These are phyloP conservation scores for Agrotis clavis DNA, from an alignment of 2,888 invertebrate genomes.

Conservation along the genomic window DNA sequence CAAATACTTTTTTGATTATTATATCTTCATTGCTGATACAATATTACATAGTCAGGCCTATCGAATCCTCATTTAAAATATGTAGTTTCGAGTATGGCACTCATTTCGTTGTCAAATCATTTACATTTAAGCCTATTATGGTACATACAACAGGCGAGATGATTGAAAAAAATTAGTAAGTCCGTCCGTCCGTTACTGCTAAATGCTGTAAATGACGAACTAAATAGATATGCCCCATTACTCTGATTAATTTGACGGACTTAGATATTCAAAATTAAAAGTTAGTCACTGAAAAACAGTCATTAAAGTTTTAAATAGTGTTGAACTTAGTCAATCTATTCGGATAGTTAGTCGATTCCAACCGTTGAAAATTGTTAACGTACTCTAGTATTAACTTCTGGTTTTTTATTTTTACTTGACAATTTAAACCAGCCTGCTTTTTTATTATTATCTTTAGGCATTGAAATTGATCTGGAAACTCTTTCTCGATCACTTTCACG, in stretches of 20 bases:
- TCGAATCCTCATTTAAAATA: too few relatives aligned
- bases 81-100: slow-evolving; percentile 57
- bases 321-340: slow-evolving; percentile 5
- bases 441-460: slow-evolving; percentile 94
- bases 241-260: background rate
- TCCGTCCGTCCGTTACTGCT: too few relatives aligned
- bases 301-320: background rate
- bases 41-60: background rate
- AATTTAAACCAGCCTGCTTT: slow-evolving; percentile 94
- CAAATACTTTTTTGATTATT: background rate
- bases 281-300: slow-evolving; percentile 14
- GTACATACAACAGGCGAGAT: too few relatives aligned
- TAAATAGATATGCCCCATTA: too few relatives aligned
- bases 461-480: slow-evolving; percentile 93
- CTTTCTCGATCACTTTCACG: slow-evolving; percentile 88
- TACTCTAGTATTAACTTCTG: slow-evolving; percentile 84
- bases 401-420: slow-evolving; percentile 88
- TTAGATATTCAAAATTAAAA: slow-evolving; percentile 11
- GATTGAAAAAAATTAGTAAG: too few relatives aligned
- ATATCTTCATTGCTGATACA: background rate
- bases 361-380: slow-evolving; percentile 70
- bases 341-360: slow-evolving; percentile 27
- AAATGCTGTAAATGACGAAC: too few relatives aligned
- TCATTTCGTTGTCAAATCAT: slow-evolving; percentile 17
- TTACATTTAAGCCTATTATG: background rate